phyloP scores from a whole-genome alignment of 2,888 invertebrate species.

The Plagodis dolabraria region DNA sequence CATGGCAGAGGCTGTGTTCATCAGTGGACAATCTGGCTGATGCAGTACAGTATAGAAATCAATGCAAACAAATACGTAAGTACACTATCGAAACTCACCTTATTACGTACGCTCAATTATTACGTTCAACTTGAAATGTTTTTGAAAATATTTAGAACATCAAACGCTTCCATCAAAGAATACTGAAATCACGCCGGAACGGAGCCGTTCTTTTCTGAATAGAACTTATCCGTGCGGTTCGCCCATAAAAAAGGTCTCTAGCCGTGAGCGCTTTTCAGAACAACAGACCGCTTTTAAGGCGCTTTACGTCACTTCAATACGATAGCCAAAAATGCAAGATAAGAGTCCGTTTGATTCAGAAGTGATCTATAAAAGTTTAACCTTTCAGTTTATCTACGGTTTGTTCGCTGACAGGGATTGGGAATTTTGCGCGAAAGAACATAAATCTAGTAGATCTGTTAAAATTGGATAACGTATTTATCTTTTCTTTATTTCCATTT shows the following conservation, averaged over 20 bases:
- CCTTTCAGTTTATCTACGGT: conserved; percentile 43
- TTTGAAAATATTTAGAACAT: conserved; percentile 12
- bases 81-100: too few relatives aligned
- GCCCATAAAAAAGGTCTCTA: conserved; percentile 50
- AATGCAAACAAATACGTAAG: too few relatives aligned
- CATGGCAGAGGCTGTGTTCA: too few relatives aligned
- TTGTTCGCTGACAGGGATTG: conserved; percentile 36
- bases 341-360: conserved; percentile 52
- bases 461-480: too few relatives aligned
- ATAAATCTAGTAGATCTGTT: too few relatives aligned
- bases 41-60: too few relatives aligned
- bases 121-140: neutral
- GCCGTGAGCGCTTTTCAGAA: conserved; percentile 59
- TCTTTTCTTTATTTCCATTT: too few relatives aligned
- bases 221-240: conserved; percentile 49
- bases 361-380: conserved; percentile 47
- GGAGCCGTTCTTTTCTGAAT: conserved; percentile 35
- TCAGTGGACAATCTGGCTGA: too few relatives aligned
- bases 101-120: too few relatives aligned
- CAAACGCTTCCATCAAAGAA: conserved; percentile 19
- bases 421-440: too few relatives aligned
- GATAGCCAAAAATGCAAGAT: conserved; percentile 55
- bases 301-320: conserved; percentile 46
- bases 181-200: conserved; percentile 22
- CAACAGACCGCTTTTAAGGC: conserved; percentile 56